A percentile compares a stretch with the other conserved stretches of the same genome.
Evolutionary conservation across 53 echinoderm and acorn worm genomes (phyloP).

Genomic region (Echinarachnius parma): DNA sequence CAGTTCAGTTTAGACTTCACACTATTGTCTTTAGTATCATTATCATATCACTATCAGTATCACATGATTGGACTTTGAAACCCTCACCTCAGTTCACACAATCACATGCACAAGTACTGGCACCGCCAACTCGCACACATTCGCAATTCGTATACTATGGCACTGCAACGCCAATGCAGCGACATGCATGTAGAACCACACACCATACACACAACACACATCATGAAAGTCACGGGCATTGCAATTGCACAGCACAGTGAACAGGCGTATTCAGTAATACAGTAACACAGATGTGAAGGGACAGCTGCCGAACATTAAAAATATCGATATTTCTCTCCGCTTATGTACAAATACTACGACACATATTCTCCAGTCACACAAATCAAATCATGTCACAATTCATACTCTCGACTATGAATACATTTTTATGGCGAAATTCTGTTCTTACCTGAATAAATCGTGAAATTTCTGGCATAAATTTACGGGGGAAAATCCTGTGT

Average conservation of each 20-base stretch:
- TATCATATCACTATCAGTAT: too few relatives aligned
- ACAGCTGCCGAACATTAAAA: neutral
- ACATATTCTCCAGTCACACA: neutral
- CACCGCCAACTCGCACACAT: neutral
- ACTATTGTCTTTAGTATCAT: too few relatives aligned
- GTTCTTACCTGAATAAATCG: constrained; percentile 9
- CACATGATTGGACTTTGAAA: too few relatives aligned
- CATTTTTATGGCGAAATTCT: neutral
- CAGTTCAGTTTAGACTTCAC: too few relatives aligned
- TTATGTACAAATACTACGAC: neutral
- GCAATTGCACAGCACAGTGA: neutral
- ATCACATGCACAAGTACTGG: neutral
- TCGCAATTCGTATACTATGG: neutral
- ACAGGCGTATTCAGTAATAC: constrained; percentile 8
- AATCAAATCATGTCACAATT: neutral
- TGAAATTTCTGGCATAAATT: constrained; percentile 20
- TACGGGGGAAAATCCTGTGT: neutral
- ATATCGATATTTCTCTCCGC: neutral
- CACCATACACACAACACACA: neutral
- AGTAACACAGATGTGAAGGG: neutral
- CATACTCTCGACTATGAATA: neutral
- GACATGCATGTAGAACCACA: neutral
- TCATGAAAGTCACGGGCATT: neutral
- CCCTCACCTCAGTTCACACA: too few relatives aligned
- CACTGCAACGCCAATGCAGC: neutral